Percentiles rank a stretch among this genome's conserved stretches.
Evolutionary conservation across 1,140 invertebrate genomes (phyloP).

Genomic region (Brachionus rotundiformis): DNA sequence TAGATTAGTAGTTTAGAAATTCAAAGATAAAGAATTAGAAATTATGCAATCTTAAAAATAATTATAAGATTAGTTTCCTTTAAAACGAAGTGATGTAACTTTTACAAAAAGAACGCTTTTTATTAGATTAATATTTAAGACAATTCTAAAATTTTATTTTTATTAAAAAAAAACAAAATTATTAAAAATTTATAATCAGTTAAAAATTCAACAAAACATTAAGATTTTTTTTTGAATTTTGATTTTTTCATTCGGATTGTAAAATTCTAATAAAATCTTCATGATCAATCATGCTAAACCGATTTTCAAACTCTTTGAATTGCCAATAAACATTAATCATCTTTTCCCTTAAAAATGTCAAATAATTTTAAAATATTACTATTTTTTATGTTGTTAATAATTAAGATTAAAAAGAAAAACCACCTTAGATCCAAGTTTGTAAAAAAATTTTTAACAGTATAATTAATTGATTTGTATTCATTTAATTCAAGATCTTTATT

Average conservation of each 20-base stretch:
- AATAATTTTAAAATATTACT: background rate
- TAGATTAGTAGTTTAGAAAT: background rate
- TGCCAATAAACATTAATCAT: constrained; percentile 16
- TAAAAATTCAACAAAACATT: background rate
- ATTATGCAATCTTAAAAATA: background rate
- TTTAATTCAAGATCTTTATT: background rate
- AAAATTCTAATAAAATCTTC: background rate
- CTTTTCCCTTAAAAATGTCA: background rate
- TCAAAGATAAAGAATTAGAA: background rate
- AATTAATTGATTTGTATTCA: background rate
- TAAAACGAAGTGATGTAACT: background rate
- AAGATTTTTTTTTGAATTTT: too few relatives aligned
- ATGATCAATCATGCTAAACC: background rate
- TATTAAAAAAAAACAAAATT: too few relatives aligned
- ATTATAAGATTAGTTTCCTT: background rate
- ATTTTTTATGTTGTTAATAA: too few relatives aligned
- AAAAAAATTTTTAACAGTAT: background rate
- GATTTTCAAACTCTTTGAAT: constrained; percentile 32
- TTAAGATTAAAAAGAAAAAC: background rate
- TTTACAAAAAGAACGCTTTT: background rate
- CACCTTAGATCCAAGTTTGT: background rate
- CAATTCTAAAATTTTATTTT: background rate
- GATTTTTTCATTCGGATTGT: background rate
- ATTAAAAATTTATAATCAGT: too few relatives aligned
- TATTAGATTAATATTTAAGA: background rate